Conservation (phyloP, 2,797 vertebrate genomes). For the Amblyopsis hoosieri region DNA sequence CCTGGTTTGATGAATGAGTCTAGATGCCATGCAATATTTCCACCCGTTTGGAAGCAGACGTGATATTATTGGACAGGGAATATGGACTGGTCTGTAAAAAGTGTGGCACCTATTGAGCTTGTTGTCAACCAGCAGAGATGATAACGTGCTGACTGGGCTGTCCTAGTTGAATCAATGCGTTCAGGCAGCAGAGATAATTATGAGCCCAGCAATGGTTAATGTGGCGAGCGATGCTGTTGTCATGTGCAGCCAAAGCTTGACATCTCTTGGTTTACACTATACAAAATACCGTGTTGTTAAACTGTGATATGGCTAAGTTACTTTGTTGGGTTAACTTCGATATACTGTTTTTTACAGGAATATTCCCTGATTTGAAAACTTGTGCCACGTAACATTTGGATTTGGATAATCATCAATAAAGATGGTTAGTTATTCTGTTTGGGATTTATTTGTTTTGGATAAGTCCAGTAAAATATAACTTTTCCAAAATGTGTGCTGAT, state of each 20-base stretch:
- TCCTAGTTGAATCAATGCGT: slow-evolving; percentile 16
- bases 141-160: slow-evolving; percentile 17
- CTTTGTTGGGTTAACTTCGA: too few relatives aligned
- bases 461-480: too few relatives aligned
- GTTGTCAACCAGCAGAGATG: slow-evolving; percentile 21
- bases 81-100: slow-evolving; percentile 2
- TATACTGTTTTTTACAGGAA: too few relatives aligned
- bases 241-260: slow-evolving; percentile 1
- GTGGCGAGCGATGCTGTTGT: slow-evolving; percentile 1
- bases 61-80: slow-evolving; percentile 39
- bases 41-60: slow-evolving; percentile 45
- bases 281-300: not conserved
- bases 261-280: not conserved
- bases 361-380: too few relatives aligned
- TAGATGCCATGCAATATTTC: slow-evolving; percentile 39
- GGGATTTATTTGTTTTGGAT: too few relatives aligned
- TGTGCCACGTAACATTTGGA: too few relatives aligned
- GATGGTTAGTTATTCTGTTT: too few relatives aligned
- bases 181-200: slow-evolving; percentile 15
- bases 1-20: slow-evolving; percentile 57
- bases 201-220: slow-evolving; percentile 10
- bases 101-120: slow-evolving; percentile 35
- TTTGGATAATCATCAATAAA: too few relatives aligned
- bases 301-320: too few relatives aligned
- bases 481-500: too few relatives aligned